phyloP scores from a whole-genome alignment of 2,888 invertebrate species.

The Poecilus cupreus region DNA sequence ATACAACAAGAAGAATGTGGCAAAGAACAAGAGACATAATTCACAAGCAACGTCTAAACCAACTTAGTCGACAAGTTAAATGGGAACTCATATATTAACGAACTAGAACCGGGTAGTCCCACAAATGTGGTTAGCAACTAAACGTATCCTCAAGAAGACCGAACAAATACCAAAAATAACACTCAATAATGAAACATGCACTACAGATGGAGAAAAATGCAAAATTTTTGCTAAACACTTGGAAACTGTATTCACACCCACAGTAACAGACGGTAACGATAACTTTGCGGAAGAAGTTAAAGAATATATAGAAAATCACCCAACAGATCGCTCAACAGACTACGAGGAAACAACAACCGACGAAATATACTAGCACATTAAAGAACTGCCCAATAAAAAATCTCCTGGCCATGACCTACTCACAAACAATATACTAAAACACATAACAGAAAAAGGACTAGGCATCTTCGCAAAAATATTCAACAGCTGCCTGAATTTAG shows the following conservation, averaged over 20 bases:
- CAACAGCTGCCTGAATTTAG: too few species aligned
- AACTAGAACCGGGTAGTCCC: neutral
- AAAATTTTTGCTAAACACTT: neutral
- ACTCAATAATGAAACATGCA: neutral
- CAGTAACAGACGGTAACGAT: neutral
- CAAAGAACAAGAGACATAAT: neutral
- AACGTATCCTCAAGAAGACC: neutral
- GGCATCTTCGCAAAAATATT: neutral
- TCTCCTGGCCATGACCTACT: neutral
- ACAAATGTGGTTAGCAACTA: neutral
- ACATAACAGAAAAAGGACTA: neutral
- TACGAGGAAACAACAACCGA: neutral
- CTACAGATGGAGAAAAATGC: neutral
- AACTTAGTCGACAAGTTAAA: neutral
- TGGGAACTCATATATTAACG: neutral
- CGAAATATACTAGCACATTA: neutral
- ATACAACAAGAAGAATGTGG: neutral
- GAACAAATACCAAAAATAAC: neutral
- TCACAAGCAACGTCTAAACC: neutral
- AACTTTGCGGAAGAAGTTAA: neutral
- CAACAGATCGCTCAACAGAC: neutral
- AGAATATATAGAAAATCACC: neutral
- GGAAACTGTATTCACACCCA: neutral
- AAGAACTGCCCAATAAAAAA: neutral
- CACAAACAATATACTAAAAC: neutral